Percentiles rank a stretch among this genome's conserved stretches.
Conservation (phyloP, 2,113 vertebrate genomes). For the Trinectes maculatus region DNA sequence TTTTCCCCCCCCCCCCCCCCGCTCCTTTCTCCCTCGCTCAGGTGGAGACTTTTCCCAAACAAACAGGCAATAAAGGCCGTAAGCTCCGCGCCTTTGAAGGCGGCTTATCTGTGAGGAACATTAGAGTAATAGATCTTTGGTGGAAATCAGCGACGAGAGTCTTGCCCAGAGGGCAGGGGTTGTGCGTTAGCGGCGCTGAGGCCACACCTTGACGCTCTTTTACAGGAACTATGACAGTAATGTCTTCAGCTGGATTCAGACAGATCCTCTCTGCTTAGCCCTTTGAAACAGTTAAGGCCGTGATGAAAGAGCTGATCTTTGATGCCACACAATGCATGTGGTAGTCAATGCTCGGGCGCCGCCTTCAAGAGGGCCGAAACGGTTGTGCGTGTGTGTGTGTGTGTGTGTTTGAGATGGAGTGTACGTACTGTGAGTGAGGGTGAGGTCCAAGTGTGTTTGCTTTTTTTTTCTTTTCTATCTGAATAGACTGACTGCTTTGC, state of each 20-base stretch:
- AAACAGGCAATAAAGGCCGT: slow-evolving; percentile 64
- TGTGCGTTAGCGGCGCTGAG: slow-evolving; percentile 44
- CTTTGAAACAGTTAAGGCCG: slow-evolving; percentile 74
- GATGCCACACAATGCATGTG: slow-evolving; percentile 70
- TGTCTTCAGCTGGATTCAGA: slow-evolving; percentile 70
- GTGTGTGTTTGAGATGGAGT: slow-evolving; percentile 17
- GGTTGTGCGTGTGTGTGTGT: slow-evolving; percentile 43
- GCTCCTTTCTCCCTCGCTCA: slow-evolving; percentile 54
- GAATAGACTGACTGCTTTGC: slow-evolving; percentile 71
- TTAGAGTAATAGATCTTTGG: slow-evolving; percentile 70
- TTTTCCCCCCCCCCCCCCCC: slow-evolving; percentile 41
- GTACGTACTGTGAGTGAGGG: slow-evolving; percentile 48
- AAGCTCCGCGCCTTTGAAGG: slow-evolving; percentile 65
- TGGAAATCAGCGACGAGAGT: slow-evolving; percentile 59
- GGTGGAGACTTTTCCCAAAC: slow-evolving; percentile 63
- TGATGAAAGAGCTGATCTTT: slow-evolving; percentile 76
- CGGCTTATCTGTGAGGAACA: slow-evolving; percentile 62
- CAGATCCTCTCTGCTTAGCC: slow-evolving; percentile 73
- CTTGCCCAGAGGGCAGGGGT: slow-evolving; percentile 59
- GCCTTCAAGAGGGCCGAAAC: slow-evolving; percentile 71
- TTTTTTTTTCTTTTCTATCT: slow-evolving; percentile 54
- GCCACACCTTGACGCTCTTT: slow-evolving; percentile 73
- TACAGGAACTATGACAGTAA: slow-evolving; percentile 70
- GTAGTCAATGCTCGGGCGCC: slow-evolving; percentile 67
- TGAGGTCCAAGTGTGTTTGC: slow-evolving; percentile 70